Evolutionary conservation across 2,113 vertebrate species (phyloP), one percentile per base, ranked within the genome.

Genomic region (Geothlypis trichas): DNA sequence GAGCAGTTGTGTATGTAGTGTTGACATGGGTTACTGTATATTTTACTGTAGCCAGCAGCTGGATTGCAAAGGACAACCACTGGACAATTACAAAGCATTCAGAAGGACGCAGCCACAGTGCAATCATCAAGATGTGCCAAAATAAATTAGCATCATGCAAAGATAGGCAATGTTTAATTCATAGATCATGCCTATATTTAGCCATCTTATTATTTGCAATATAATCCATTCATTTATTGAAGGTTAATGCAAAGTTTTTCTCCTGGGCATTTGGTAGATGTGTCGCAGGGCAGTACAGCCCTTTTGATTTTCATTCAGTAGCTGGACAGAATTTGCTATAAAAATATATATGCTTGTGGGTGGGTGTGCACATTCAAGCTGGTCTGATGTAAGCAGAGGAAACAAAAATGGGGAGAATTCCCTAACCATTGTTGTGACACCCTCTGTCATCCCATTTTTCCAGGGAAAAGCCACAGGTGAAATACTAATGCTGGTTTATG

Each of bases 101-200:
- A 85, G 95, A 97, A 97, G 93, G 96, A 96, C 91, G 92, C 67
- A 89, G 74, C 39, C 92, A 87, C 65, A 79, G 71, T 27, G 72
- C 54, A 95, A 81, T 93, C 90, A 94, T 97, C 92, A 94, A 89
- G 78, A 96, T 85, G 86, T 92, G 96, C 89, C 58, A 30, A 95
- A 97, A 97, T 84, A 97, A 96, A 97, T 97, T 95, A 97, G 49
- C 93, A 94, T 97, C 96, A 95, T 95, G 94, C 83, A 96, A 96
- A 96, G 83, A 95, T 95, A 87, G 89, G 63, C 91, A 92, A 97
- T 97, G 95, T 97, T 97, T 97, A 97, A 97, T 97, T 97, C 96
- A 97, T 97, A 84, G 91, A 55, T 77, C 87, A 52, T 69, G 85
- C 82, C 96, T 97, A 95, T 97, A 97, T 97, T 97, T 97, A 95